Conservation (phyloP, 2,888 invertebrate species). For the Dryobota labecula region DNA sequence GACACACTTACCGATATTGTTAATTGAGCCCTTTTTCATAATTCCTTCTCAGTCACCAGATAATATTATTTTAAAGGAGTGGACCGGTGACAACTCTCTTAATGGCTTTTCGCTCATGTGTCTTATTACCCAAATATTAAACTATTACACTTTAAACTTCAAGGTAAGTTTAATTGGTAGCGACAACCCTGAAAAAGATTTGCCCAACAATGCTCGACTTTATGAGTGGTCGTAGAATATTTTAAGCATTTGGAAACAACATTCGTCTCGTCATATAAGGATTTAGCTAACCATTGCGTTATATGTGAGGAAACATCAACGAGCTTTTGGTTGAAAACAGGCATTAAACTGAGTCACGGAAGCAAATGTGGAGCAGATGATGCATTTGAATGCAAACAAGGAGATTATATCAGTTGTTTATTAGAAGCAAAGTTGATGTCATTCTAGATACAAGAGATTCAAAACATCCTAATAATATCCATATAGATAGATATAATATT, state of each 20-base stretch:
- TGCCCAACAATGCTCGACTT: constrained; percentile 7
- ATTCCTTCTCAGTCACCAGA: too few relatives aligned
- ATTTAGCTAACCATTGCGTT: constrained; percentile 31
- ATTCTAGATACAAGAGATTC: constrained; percentile 26
- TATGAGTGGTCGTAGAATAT: constrained; percentile 12
- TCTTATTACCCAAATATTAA: neutral
- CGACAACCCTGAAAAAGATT: constrained; percentile 31
- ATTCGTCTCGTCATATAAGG: constrained; percentile 6
- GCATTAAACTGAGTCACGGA: constrained; percentile 32
- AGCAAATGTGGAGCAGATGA: constrained; percentile 51
- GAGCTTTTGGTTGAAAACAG: neutral
- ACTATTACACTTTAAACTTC: neutral
- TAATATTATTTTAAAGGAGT: too few relatives aligned
- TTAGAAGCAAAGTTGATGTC: constrained; percentile 37
- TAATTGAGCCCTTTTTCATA: too few relatives aligned
- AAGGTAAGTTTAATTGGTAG: neutral
- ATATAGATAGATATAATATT: neutral
- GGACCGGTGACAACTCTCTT: too few relatives aligned
- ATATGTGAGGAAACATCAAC: neutral
- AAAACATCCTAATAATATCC: constrained; percentile 11
- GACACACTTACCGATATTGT: too few relatives aligned
- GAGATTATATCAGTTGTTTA: constrained; percentile 30
- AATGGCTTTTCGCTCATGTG: neutral
- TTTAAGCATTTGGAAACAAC: neutral
- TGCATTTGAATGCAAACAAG: constrained; percentile 45